Evolutionary conservation across 2,888 invertebrate genomes (phyloP), one percentile per base, ranked within the genome.

Genomic region (Conus canariensis): DNA sequence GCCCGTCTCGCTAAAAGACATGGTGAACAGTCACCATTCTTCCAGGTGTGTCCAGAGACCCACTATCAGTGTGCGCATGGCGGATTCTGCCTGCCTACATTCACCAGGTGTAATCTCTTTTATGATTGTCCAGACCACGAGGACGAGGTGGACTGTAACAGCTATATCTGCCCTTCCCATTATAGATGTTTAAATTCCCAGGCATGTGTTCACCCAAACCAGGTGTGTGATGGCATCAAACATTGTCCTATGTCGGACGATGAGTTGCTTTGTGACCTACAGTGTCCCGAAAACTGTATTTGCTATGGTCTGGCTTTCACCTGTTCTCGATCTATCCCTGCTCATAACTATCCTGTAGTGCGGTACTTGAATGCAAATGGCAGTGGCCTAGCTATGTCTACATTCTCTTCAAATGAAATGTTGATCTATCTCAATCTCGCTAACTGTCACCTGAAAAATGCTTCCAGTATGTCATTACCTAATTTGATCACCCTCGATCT

Each of bases 401-500:
- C 22, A 10, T 6, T 89, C 0, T 19, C 30, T 14, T 16, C 10
- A 70, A 45, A 70, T 14, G 22, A 4, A 12, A 16, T 89, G n/a
- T n/a, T 89, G 14, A 56, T 89, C 30, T 82, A 85, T 14, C 56
- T 89, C 58, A 67, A n/a, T 16, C 58, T 89, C 2, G 60, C 22
- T 22, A 6, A 30, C 1, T 85, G 89, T n/a, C 19, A 60, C 16
- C 60, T 89, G 6, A 6, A 6, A 14, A n/a, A 80, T 58, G 30
- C 85, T 3, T 45, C 22, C 22, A 25, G 12, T 19, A 30, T 56
- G 3, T 4, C 12, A 16, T 60, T 85, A 4, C 25, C 85, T 3
- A 89, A 85, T 82, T 25, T 85, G n/a, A 30, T 30, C 19, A 85
- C 14, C 25, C 25, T 89, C 8, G 89, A 89, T n/a, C 25, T 89